A percentile compares a stretch with the other conserved stretches of the same genome.
Evolutionary conservation across 2,797 vertebrate genomes (phyloP).

Genomic region (Paedocypris micromegethes): DNA sequence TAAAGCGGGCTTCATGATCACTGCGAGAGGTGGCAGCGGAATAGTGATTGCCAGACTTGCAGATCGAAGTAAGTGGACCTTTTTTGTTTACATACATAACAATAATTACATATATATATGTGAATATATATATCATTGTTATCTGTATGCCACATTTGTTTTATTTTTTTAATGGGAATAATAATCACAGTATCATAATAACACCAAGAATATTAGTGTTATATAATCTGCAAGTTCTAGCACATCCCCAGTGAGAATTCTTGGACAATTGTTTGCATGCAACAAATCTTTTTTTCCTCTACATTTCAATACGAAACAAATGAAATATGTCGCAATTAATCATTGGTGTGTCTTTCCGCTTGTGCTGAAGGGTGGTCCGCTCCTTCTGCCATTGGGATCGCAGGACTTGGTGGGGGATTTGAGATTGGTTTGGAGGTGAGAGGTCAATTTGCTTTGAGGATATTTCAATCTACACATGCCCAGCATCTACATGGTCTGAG

Average conservation of each 20-base stretch:
- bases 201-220: too few species aligned
- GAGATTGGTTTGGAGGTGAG: conserved; percentile 93
- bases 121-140: not conserved
- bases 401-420: conserved; percentile 93
- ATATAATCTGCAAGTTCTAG: not conserved
- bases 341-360: conserved; percentile 26
- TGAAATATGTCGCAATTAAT: not conserved
- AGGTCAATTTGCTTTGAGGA: too few species aligned
- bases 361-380: conserved; percentile 83
- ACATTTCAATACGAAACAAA: not conserved
- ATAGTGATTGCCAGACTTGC: conserved; percentile 83
- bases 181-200: too few species aligned
- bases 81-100: not conserved
- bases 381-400: conserved; percentile 92
- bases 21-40: conserved; percentile 89
- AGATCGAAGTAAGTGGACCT: conserved; percentile 78
- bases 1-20: conserved; percentile 93
- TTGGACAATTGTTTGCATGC: not conserved
- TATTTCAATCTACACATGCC: too few species aligned
- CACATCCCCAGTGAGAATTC: not conserved
- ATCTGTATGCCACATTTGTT: too few species aligned
- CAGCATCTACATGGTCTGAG: too few species aligned
- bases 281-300: not conserved
- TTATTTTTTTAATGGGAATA: too few species aligned
- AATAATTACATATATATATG: not conserved